These are phyloP conservation scores for Sapayoa aenigma DNA, from an alignment of 2,113 vertebrate genomes.

Conservation along the genomic window DNA sequence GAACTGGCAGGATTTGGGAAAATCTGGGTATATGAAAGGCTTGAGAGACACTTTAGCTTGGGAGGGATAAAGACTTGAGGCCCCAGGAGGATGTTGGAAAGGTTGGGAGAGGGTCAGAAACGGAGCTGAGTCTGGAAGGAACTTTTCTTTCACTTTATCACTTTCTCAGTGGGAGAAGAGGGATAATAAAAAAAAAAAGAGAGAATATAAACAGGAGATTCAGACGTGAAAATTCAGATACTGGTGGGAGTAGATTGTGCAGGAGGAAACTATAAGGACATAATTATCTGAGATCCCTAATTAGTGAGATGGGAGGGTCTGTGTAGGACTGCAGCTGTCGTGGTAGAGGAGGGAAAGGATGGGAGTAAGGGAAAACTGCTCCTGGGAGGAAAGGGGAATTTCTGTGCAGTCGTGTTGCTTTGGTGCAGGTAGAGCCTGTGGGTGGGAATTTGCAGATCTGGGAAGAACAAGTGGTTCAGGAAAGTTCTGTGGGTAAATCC, in stretches of 20 bases:
- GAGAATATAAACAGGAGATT: background rate
- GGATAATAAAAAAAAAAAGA: background rate
- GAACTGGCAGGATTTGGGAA: background rate
- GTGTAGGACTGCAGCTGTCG: background rate
- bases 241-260: background rate
- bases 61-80: background rate
- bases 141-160: background rate
- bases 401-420: accelerated
- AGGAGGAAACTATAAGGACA: background rate
- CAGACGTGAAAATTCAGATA: background rate
- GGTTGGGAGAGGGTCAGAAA: background rate
- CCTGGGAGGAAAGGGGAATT: background rate
- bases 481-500: background rate
- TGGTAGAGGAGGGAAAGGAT: background rate
- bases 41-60: background rate
- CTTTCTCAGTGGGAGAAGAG: background rate
- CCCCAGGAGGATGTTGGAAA: background rate
- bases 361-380: background rate
- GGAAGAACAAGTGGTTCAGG: background rate
- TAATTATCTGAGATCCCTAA: background rate
- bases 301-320: background rate
- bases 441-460: background rate
- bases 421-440: background rate
- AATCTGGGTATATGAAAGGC: background rate
- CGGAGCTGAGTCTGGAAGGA: background rate